Percentiles rank a stretch among this genome's conserved stretches.
Conservation (phyloP, 2,888 invertebrate genomes). For the Geophilus truncorum region DNA sequence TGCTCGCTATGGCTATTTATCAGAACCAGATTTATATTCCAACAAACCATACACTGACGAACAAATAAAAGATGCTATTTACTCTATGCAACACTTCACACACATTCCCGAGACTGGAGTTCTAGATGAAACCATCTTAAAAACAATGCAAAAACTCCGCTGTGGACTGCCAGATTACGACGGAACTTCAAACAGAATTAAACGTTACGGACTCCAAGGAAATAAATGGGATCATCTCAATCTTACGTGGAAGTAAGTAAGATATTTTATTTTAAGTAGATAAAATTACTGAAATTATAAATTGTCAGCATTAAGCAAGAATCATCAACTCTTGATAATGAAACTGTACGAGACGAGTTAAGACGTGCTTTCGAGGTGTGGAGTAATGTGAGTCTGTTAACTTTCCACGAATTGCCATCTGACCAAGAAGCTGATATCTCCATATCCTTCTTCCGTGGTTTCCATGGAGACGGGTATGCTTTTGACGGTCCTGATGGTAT, state of each 20-base stretch:
- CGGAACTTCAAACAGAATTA: constrained; percentile 52
- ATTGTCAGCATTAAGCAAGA: neutral
- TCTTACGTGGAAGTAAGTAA: constrained; percentile 80
- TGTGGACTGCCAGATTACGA: constrained; percentile 76
- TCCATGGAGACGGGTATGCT: constrained; percentile 87
- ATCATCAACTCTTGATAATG: neutral
- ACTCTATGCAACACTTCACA: no score
- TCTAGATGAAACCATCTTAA: no score
- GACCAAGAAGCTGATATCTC: constrained; percentile 76
- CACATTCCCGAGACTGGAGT: no score
- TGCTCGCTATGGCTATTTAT: no score
- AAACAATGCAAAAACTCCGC: no score
- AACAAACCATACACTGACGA: no score
- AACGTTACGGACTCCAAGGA: constrained; percentile 77
- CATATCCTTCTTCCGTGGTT: constrained; percentile 76
- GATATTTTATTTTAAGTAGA: neutral
- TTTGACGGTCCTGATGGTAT: constrained; percentile 80
- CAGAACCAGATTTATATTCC: no score
- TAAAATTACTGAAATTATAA: neutral
- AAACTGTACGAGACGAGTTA: constrained; percentile 59
- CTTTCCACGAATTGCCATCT: constrained; percentile 69
- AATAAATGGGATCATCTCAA: constrained; percentile 81
- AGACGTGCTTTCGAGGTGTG: constrained; percentile 75
- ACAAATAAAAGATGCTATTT: no score
- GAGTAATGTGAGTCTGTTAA: constrained; percentile 77